Conservation (phyloP, 2,888 invertebrate species). For the Leptopilina myrica region DNA sequence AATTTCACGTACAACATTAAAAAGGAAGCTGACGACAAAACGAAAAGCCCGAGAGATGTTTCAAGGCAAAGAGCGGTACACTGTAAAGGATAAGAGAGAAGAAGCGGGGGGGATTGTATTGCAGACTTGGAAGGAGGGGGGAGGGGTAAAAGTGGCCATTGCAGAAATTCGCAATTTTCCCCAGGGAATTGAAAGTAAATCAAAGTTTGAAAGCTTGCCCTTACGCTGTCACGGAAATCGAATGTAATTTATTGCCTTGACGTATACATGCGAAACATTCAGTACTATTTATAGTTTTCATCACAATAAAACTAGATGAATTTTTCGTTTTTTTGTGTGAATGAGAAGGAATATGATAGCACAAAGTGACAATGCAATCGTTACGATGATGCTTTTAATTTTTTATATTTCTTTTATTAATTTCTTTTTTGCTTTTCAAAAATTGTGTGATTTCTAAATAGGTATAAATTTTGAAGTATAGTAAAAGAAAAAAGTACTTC, state of each 20-base stretch:
- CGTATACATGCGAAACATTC: constrained; percentile 25
- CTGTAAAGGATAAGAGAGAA: too few relatives aligned
- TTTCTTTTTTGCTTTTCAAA: too few relatives aligned
- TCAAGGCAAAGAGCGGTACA: neutral
- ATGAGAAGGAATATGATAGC: neutral
- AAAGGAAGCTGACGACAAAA: constrained; percentile 44
- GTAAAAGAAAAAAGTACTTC: too few relatives aligned
- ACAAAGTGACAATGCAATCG: too few relatives aligned
- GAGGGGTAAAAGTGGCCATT: constrained; percentile 26
- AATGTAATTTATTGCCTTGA: constrained; percentile 59
- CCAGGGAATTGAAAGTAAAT: constrained; percentile 58
- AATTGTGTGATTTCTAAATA: too few relatives aligned
- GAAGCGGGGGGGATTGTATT: neutral
- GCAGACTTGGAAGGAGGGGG: neutral
- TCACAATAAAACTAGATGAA: neutral
- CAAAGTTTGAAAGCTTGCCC: constrained; percentile 57
- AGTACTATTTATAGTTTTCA: constrained; percentile 5
- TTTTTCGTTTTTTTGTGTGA: neutral
- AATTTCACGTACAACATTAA: constrained; percentile 49
- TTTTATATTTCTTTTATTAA: too few relatives aligned
- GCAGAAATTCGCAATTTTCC: constrained; percentile 59
- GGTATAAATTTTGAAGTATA: too few relatives aligned
- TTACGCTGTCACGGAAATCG: constrained; percentile 41
- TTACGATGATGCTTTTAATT: too few relatives aligned
- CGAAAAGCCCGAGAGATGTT: constrained; percentile 20